Evolutionary conservation across 2,797 vertebrate species (phyloP).

Genomic region (Sphenopsis melanotis): DNA sequence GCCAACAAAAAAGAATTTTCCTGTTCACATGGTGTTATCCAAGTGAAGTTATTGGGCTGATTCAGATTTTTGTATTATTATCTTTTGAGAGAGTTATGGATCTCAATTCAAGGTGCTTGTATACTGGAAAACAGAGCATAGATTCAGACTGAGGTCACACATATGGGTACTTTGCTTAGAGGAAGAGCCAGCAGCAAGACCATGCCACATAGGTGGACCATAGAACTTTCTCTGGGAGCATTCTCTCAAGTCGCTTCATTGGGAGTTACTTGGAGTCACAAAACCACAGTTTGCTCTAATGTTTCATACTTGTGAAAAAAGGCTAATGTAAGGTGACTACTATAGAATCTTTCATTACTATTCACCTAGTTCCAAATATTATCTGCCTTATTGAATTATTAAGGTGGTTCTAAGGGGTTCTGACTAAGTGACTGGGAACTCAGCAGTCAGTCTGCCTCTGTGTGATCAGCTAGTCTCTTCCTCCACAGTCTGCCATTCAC

Average conservation of each 20-base stretch:
- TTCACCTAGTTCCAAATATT: not conserved
- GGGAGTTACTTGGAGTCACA: not conserved
- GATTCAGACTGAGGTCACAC: not conserved
- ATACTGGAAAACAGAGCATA: not conserved
- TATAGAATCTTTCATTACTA: not conserved
- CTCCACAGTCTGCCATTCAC: not conserved
- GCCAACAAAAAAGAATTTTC: not conserved
- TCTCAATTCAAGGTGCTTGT: not conserved
- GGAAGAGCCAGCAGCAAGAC: not conserved
- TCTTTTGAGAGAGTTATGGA: not conserved
- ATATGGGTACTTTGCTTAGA: not conserved
- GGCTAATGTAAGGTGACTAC: not conserved
- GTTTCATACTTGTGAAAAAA: not conserved
- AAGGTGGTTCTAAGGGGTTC: not conserved
- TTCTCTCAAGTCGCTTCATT: not conserved
- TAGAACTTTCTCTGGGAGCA: not conserved
- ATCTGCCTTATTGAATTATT: not conserved
- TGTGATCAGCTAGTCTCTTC: not conserved
- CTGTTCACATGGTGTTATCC: not conserved
- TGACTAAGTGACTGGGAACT: not conserved
- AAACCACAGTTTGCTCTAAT: not conserved
- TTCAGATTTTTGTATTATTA: not conserved
- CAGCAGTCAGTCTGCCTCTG: not conserved
- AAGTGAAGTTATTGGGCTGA: not conserved
- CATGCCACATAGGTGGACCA: rapidly evolving